Base-by-base conservation (phyloP, 53 echinoderm and acorn worm genomes). In the Echinometra lucunter region DNA sequence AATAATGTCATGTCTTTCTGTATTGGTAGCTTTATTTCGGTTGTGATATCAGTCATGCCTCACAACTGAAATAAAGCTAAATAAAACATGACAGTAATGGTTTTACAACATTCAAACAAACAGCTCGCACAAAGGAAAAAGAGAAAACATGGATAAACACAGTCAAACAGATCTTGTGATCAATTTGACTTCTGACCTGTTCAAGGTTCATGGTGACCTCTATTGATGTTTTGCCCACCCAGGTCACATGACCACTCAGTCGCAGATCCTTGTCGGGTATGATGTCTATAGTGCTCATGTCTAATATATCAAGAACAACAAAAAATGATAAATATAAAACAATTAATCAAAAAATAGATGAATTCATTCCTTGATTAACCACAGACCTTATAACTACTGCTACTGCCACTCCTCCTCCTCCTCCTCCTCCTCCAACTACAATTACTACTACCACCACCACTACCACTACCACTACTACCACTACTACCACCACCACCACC, bases 161-260 rank as follows among this genome's bases (percentile, higher is more conserved):
- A n/a, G n/a, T n/a, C n/a, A n/a, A n/a, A n/a, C 53, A 53, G 13
- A 53, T 53, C 53, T 11, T 53, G 5, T 53, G 8, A 53, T 53
- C 13, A 53, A 67, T 10, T 45, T 92, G 92, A 70, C 47, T 49
- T 67, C 92, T 95, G 42, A 99, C 99, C 97, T 97, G 98, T 72
- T 97, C 89, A 21, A 99, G 94, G 69, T 96, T 94, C 96, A 99
- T 99, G 10, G 97, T 93, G 53, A 99, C 99, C 49, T 99, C 98
- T 89, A 99, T 96, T 2, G 99, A 99, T 42, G 98, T 98, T 90
- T 95, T 97, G 19, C 99, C 99, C 23, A 97, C 97, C 99, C 99
- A 99, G 19, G 99, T 97, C 90, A 99, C 97, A 72, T 98, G 94
- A 80, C 99, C 99, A 30, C 95, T 88, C 91, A 99, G 94, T 89